A percentile compares a stretch with the other conserved stretches of the same genome.
These are phyloP conservation scores for Aleiodes sp. DNA, from an alignment of 1,140 invertebrate genomes.

Conservation along the genomic window DNA sequence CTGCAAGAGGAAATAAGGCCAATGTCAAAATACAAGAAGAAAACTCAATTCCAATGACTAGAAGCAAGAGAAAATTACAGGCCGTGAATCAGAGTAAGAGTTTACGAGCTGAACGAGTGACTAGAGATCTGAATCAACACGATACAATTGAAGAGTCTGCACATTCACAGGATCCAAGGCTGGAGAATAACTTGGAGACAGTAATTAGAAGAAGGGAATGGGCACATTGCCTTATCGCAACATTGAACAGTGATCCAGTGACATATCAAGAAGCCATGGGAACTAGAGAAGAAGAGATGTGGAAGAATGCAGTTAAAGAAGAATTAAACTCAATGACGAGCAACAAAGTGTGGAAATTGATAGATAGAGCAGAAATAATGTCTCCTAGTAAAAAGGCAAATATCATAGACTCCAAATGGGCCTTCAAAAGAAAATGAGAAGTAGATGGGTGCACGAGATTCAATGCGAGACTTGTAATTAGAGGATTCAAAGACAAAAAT, in stretches of 20 bases:
- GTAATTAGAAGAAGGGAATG: neutral
- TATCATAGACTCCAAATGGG: slow-evolving; percentile 31
- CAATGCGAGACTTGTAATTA: slow-evolving; percentile 21
- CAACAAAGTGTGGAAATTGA: slow-evolving; percentile 20
- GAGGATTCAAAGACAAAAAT: slow-evolving; percentile 33
- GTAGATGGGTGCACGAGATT: neutral
- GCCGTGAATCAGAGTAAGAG: neutral
- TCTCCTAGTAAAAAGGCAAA: neutral
- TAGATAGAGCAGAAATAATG: slow-evolving; percentile 19
- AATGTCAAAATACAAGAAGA: neutral
- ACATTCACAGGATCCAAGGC: neutral
- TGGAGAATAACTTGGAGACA: neutral
- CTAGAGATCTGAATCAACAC: neutral
- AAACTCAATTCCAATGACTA: neutral
- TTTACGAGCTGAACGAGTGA: neutral
- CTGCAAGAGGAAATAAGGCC: neutral
- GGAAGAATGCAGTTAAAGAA: slow-evolving; percentile 13
- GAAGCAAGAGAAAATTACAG: neutral
- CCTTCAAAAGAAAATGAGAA: slow-evolving; percentile 21
- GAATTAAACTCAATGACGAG: slow-evolving; percentile 25
- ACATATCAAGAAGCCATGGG: slow-evolving; percentile 28
- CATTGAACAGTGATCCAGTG: slow-evolving; percentile 23
- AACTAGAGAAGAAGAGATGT: slow-evolving; percentile 4
- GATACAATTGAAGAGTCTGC: neutral
- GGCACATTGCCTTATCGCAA: slow-evolving; percentile 6